These are phyloP conservation scores for Scrobipalpa atriplicella DNA, from an alignment of 2,888 invertebrate species.

Conservation along the genomic window DNA sequence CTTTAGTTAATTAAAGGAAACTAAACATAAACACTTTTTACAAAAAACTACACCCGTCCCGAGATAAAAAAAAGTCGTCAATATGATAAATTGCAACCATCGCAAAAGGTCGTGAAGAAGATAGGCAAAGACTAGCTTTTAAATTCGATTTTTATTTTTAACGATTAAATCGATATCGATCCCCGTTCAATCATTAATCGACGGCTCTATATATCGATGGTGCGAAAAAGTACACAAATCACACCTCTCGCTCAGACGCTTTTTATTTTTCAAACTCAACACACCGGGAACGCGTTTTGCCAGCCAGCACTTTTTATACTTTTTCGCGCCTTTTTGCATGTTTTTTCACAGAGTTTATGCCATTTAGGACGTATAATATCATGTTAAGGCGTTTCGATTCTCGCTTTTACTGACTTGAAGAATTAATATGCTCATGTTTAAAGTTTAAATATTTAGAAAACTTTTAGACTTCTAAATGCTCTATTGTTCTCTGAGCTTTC, in stretches of 20 bases:
- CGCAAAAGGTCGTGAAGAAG: slow-evolving; percentile 20
- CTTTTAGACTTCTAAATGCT: neutral
- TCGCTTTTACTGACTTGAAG: slow-evolving; percentile 29
- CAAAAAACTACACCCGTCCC: neutral
- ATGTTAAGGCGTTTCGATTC: slow-evolving; percentile 35
- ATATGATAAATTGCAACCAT: slow-evolving; percentile 20
- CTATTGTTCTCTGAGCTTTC: neutral
- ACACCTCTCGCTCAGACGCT: slow-evolving; percentile 64
- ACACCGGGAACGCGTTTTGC: slow-evolving; percentile 64
- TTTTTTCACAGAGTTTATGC: slow-evolving; percentile 57
- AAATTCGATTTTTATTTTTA: slow-evolving; percentile 20
- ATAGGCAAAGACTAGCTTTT: slow-evolving; percentile 22
- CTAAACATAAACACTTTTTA: neutral
- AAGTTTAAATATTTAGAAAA: neutral
- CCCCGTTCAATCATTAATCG: slow-evolving; percentile 63
- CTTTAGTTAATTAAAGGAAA: neutral
- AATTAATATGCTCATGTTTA: neutral
- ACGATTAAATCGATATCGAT: slow-evolving; percentile 61
- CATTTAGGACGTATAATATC: slow-evolving; percentile 54
- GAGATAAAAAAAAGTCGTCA: slow-evolving; percentile 21
- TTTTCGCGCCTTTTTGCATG: slow-evolving; percentile 49
- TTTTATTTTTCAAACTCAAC: slow-evolving; percentile 54
- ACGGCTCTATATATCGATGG: slow-evolving; percentile 63
- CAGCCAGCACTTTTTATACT: slow-evolving; percentile 45
- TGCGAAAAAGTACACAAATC: slow-evolving; percentile 77